Evolutionary conservation across 2,888 invertebrate species (phyloP), one percentile per base, ranked within the genome.

Genomic region (Dryadula phaetusa): DNA sequence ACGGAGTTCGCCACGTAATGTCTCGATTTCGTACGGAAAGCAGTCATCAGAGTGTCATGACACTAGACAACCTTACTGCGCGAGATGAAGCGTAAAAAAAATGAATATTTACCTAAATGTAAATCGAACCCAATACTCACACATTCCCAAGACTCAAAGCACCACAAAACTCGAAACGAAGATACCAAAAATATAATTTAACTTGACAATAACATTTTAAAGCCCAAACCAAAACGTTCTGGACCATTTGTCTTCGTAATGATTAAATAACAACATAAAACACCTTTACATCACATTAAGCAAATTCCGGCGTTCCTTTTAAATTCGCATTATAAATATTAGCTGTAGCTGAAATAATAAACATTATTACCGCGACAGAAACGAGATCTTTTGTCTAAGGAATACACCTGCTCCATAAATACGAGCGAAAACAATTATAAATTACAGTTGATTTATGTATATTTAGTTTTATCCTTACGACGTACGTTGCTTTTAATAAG

Each of bases 301-400:
- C 61, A 61, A 54, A 62, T 56, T 42, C 32, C 64, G 47, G 37
- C 47, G 53, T 46, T 60, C 37, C 20, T 20, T 56, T 60, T 62
- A 63, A 64, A 69, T 42, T 34, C 58, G 58, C 56, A 64, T 67
- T 69, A 66, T 72, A 72, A 75, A 75, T 75, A 74, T 76, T 78
- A 73, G 73, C 67, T 61, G 70, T 73, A 71, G 69, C 69, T 66
- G 66, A 70, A 73, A 75, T 75, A 75, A 77, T 76, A 72, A 73
- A 72, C 68, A 73, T 73, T 75, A 72, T 76, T 74, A 75, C 70
- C 66, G 62, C 73, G 71, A 64, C 70, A 75, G 74, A 68, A 72
- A 75, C 16, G 44, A 56, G 56, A 60, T 60, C 72, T 73, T 77
- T 78, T 76, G 73, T 76, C 71, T 75, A 66, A 69, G 16, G 22